Evolutionary conservation across 2,797 vertebrate genomes (phyloP).

Genomic region (Acanthurus tractus): DNA sequence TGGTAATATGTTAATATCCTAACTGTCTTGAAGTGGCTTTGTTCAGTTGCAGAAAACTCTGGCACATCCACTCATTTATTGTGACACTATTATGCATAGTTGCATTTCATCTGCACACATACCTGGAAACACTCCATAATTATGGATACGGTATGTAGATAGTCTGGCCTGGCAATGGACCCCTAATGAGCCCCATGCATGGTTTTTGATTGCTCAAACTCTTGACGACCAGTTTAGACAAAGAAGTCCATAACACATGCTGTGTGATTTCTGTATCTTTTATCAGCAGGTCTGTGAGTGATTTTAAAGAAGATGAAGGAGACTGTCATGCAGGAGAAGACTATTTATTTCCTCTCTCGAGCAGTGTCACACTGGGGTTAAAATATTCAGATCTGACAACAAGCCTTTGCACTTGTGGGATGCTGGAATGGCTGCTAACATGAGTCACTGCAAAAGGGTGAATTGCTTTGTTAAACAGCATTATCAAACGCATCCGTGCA

Average conservation of each 20-base stretch:
- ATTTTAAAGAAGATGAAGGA: constrained; percentile 48
- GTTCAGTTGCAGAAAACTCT: no score
- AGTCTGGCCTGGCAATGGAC: no score
- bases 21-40: no score
- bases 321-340: constrained; percentile 31
- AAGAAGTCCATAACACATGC: constrained; percentile 31
- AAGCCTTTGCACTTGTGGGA: constrained; percentile 47
- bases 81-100: no score
- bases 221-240: no score
- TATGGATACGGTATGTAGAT: no score
- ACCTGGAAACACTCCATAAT: no score
- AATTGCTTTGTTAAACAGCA: constrained; percentile 56
- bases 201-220: no score
- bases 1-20: no score
- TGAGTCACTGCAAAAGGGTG: constrained; percentile 37
- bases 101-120: no score
- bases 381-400: constrained; percentile 61
- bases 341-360: constrained; percentile 45
- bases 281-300: constrained; percentile 20
- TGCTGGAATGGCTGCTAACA: constrained; percentile 32
- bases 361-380: constrained; percentile 48
- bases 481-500: constrained; percentile 67
- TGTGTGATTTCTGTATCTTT: constrained; percentile 16
- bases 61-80: no score
- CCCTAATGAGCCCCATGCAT: no score